These are phyloP conservation scores for Mythimna albipuncta DNA, from an alignment of 2,888 invertebrate species.

Conservation along the genomic window DNA sequence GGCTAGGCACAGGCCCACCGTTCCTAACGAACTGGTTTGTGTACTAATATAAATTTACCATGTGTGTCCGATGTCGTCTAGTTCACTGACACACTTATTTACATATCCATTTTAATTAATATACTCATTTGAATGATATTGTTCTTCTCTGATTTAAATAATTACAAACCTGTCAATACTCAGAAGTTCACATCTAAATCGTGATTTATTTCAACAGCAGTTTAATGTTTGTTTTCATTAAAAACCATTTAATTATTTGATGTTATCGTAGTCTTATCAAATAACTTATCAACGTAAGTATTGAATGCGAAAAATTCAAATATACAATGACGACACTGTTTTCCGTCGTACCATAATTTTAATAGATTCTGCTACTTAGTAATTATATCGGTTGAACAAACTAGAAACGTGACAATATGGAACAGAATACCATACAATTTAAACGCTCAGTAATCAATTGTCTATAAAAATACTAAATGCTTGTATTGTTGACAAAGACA, in stretches of 20 bases:
- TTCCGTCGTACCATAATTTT: slow-evolving; percentile 12
- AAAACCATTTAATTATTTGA: not conserved
- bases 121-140: slow-evolving; percentile 57
- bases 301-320: slow-evolving; percentile 6
- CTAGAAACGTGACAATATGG: slow-evolving; percentile 32
- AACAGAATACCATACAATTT: slow-evolving; percentile 38
- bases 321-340: slow-evolving; percentile 5
- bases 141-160: slow-evolving; percentile 19
- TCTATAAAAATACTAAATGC: slow-evolving; percentile 39
- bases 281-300: not conserved
- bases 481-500: slow-evolving; percentile 45
- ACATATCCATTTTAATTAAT: slow-evolving; percentile 62
- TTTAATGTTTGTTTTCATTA: not conserved
- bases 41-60: slow-evolving; percentile 67
- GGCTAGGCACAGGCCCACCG: slow-evolving; percentile 52
- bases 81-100: slow-evolving; percentile 74
- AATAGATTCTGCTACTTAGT: slow-evolving; percentile 26
- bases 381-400: slow-evolving; percentile 14
- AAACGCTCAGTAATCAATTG: slow-evolving; percentile 51
- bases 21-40: slow-evolving; percentile 71
- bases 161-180: not conserved
- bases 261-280: slow-evolving; percentile 5
- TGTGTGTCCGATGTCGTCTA: slow-evolving; percentile 73
- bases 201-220: not conserved
- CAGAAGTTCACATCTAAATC: not conserved